Percentiles rank a stretch among this genome's conserved stretches.
Evolutionary conservation across 2,888 invertebrate genomes (phyloP).

Genomic region (Coelopa pilipes): DNA sequence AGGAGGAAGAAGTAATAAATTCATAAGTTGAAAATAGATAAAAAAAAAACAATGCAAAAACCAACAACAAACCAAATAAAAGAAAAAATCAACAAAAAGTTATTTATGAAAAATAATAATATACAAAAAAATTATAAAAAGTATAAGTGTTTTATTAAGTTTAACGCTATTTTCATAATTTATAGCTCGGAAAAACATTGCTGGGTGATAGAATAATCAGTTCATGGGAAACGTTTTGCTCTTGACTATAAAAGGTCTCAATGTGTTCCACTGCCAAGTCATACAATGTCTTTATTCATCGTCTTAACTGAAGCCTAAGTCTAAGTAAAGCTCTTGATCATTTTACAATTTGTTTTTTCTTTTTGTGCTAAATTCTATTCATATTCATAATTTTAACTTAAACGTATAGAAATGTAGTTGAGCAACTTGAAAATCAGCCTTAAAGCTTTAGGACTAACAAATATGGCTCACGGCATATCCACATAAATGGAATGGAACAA

Average conservation of each 20-base stretch:
- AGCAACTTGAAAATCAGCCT: neutral
- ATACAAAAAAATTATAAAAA: slow-evolving; percentile 27
- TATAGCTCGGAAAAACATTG: neutral
- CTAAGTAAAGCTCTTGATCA: slow-evolving; percentile 21
- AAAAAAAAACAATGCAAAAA: slow-evolving; percentile 28
- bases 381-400: slow-evolving; percentile 5
- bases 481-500: neutral
- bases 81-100: slow-evolving; percentile 29
- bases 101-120: slow-evolving; percentile 37
- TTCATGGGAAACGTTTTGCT: neutral
- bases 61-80: slow-evolving; percentile 26
- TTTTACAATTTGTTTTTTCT: neutral
- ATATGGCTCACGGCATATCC: neutral
- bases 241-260: neutral
- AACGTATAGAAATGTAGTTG: neutral
- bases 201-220: no score
- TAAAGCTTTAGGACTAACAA: neutral
- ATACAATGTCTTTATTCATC: slow-evolving; percentile 26
- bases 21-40: slow-evolving; percentile 2
- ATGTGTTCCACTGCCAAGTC: neutral
- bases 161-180: neutral
- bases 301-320: neutral
- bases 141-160: neutral
- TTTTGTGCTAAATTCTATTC: neutral
- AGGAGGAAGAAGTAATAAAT: neutral